These are phyloP conservation scores for Patella vulgata DNA, from an alignment of 1,140 invertebrate genomes.

Conservation along the genomic window DNA sequence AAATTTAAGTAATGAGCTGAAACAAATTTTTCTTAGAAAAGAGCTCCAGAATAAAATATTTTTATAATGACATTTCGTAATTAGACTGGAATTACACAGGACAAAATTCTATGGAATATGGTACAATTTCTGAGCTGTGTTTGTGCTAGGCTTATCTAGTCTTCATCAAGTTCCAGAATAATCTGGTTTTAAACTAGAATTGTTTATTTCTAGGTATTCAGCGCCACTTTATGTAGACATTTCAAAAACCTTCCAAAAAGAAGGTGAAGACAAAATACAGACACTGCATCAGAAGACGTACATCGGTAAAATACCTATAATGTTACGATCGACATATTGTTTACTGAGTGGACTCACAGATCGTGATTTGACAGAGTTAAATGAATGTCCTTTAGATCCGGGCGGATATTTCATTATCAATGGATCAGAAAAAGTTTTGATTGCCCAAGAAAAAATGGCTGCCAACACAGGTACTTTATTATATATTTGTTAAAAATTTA, in stretches of 20 bases:
- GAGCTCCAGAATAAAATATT: no score
- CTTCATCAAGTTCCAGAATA: no score
- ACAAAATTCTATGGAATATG: no score
- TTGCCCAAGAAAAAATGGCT: conserved; percentile 99
- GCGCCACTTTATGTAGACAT: conserved; percentile 99
- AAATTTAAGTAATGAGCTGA: no score
- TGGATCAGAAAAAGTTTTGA: conserved; percentile 77
- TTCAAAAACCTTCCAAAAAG: conserved; percentile 91
- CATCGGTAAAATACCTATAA: conserved; percentile 99
- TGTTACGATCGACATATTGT: conserved; percentile 97
- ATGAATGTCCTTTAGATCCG: conserved; percentile 98
- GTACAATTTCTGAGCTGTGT: no score
- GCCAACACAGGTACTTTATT: conserved; percentile 87
- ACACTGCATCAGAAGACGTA: conserved; percentile 97
- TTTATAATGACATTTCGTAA: no score
- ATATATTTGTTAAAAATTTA: not conserved
- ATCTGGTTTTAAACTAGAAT: no score
- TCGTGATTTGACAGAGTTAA: conserved; percentile 98
- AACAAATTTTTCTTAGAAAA: no score
- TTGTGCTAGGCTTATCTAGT: no score
- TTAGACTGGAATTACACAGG: no score
- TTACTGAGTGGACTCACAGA: conserved; percentile 91
- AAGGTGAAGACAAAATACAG: conserved; percentile 90
- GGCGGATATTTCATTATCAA: conserved; percentile 72
- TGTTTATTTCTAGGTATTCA: conserved; percentile 81